Evolutionary conservation across 2,113 vertebrate genomes (phyloP).

Genomic region (Hydrochoerus hydrochaeris): DNA sequence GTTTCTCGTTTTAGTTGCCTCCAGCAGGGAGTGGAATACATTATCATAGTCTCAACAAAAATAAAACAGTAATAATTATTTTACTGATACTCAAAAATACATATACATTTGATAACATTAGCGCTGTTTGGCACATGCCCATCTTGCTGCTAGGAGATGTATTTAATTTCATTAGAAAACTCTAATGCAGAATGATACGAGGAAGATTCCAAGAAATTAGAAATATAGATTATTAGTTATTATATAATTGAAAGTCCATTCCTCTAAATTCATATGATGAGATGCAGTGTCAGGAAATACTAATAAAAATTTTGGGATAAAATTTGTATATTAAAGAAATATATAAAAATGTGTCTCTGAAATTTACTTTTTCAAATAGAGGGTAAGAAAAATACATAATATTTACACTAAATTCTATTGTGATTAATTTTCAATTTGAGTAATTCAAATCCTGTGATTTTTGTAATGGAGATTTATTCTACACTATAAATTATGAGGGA

Average conservation of each 20-base stretch:
- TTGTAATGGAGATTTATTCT: not conserved
- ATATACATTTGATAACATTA: not conserved
- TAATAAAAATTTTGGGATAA: not conserved
- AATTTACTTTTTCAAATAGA: not conserved
- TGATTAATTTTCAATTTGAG: not conserved
- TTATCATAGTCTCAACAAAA: not conserved
- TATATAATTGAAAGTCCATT: not conserved
- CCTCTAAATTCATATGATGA: not conserved
- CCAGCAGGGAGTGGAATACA: not conserved
- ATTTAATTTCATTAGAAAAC: not conserved
- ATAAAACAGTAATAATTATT: not conserved
- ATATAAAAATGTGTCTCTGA: not conserved
- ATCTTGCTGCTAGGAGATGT: not conserved
- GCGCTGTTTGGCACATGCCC: not conserved
- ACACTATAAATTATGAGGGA: not conserved
- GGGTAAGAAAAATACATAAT: not conserved
- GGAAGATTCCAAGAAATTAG: not conserved
- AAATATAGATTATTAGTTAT: not conserved
- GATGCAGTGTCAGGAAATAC: not conserved
- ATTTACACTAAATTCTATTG: conserved; percentile 10
- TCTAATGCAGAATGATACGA: not conserved
- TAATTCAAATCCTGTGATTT: not conserved
- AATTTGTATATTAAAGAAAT: not conserved
- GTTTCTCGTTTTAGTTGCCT: accelerated
- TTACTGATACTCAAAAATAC: not conserved